Conservation (phyloP, 1,140 invertebrate species). For the Pygmarrhopalites habei region DNA sequence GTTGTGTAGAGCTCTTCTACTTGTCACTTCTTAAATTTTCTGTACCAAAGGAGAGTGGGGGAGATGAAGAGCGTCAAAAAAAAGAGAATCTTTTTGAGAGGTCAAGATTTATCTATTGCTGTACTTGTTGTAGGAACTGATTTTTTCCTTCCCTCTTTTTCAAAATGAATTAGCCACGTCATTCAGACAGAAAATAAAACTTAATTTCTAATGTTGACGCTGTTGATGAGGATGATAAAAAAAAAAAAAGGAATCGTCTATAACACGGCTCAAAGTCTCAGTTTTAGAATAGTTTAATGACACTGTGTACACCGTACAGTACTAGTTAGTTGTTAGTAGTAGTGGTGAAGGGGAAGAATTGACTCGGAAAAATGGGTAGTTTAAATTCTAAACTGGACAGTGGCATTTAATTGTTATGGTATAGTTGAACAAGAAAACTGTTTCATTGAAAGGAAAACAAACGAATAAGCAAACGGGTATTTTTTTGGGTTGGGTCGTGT, state of each 20-base stretch:
- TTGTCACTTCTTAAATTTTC: not conserved
- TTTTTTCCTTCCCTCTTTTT: not conserved
- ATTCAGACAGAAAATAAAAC: too few relatives aligned
- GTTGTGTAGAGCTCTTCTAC: conserved; percentile 1
- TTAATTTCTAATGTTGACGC: too few relatives aligned
- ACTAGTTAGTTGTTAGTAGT: not conserved
- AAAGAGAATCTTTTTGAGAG: not conserved
- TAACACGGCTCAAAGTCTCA: not conserved
- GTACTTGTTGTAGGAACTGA: not conserved
- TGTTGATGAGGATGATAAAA: too few relatives aligned
- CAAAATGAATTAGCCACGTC: too few relatives aligned
- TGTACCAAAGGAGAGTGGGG: not conserved
- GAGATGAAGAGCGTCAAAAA: not conserved
- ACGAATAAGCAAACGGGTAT: not conserved
- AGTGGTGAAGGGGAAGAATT: not conserved
- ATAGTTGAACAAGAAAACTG: not conserved
- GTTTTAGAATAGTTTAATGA: not conserved
- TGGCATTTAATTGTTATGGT: not conserved
- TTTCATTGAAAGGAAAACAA: conserved; percentile 1
- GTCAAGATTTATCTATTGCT: not conserved
- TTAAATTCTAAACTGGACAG: not conserved
- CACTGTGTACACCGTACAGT: not conserved
- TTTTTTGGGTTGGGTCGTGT: not conserved
- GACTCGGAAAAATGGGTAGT: not conserved
- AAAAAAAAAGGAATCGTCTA: too few relatives aligned